Base-by-base conservation (phyloP, 2,113 vertebrate species). In the Athene cunicularia region DNA sequence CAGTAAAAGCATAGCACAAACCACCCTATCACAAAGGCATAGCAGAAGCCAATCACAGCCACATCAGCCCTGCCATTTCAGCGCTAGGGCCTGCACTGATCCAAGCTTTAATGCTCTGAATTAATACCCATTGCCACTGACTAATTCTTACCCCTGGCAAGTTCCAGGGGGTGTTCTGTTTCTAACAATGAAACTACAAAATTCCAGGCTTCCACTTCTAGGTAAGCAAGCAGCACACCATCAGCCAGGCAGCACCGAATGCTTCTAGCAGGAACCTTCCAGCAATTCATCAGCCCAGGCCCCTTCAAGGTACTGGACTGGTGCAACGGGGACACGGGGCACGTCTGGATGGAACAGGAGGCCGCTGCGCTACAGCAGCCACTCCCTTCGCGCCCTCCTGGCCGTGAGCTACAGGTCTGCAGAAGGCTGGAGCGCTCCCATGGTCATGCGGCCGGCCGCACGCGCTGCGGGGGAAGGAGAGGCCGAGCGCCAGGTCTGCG, bases 371-470 rank as follows among this genome's bases (percentile, higher is more conserved):
- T 35, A 45, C 19, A 19, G 14, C 72, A 39, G 47, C 12, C 9
- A 2, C 27, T 56, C 47, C 33, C 53, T 32, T 43, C 28, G 62
- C 17, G 32, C 39, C 24, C n/a, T 70, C 47, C 62, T 50, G 41
- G 17, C 41, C 8, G 2, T 3, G 7, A 43, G 56, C 39, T 24
- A 15, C 30, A 14, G 27, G 23, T 22, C 24, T 43, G 55, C 70
- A 63, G 11, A 21, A 30, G 30, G 47, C 55, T 74, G 50, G 14
- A 2, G 9, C 1, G 19, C 23, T 24, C 21, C 77, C 55, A 17
- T 2, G 0, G 1, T 21, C 35, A 11, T 68, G 32, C 33, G 7
- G 50, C 47, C 1, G 4, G 41, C 49, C 7, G 16, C 13, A 24
- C 67, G 33, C n/a, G 37, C 74, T 32, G 63, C 35, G 4, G 14